Percentiles rank a stretch among this genome's conserved stretches.
These are phyloP conservation scores for Cerastis leucographa DNA, from an alignment of 2,888 invertebrate species.

Conservation along the genomic window DNA sequence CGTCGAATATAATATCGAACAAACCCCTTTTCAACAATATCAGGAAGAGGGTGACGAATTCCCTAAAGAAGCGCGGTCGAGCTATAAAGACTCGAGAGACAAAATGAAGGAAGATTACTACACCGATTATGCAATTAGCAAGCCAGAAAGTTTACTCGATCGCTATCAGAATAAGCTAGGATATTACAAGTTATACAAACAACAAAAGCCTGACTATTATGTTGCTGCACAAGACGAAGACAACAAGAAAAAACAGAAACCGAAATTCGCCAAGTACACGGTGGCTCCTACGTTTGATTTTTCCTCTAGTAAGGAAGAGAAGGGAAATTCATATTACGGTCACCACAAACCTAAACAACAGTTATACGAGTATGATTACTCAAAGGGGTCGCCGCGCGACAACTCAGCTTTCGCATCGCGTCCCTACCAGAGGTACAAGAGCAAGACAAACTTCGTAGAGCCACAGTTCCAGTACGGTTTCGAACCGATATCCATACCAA, in stretches of 20 bases:
- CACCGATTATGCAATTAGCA: conserved; percentile 81
- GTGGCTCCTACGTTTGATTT: conserved; percentile 73
- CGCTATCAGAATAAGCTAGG: conserved; percentile 80
- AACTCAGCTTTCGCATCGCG: conserved; percentile 80
- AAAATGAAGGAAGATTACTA: conserved; percentile 84
- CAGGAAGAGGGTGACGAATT: conserved; percentile 81
- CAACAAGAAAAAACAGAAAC: conserved; percentile 74
- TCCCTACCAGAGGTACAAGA: conserved; percentile 76
- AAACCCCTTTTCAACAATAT: conserved; percentile 83
- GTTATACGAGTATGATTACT: conserved; percentile 79
- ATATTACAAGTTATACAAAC: conserved; percentile 83
- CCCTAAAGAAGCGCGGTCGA: conserved; percentile 79
- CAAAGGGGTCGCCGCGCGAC: conserved; percentile 79
- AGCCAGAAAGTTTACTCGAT: conserved; percentile 81
- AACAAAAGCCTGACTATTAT: conserved; percentile 81
- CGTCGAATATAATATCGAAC: conserved; percentile 76
- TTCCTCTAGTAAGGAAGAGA: conserved; percentile 71
- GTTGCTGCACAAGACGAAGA: conserved; percentile 68
- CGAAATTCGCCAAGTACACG: conserved; percentile 78
- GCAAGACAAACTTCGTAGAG: conserved; percentile 84
- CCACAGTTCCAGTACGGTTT: conserved; percentile 89
- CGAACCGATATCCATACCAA: conserved; percentile 83
- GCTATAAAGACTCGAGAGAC: conserved; percentile 83
- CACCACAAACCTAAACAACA: conserved; percentile 78
- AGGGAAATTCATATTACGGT: conserved; percentile 77